Base-by-base conservation (phyloP, 1,140 invertebrate genomes). In the Hyposmocoma kahamanoa region DNA sequence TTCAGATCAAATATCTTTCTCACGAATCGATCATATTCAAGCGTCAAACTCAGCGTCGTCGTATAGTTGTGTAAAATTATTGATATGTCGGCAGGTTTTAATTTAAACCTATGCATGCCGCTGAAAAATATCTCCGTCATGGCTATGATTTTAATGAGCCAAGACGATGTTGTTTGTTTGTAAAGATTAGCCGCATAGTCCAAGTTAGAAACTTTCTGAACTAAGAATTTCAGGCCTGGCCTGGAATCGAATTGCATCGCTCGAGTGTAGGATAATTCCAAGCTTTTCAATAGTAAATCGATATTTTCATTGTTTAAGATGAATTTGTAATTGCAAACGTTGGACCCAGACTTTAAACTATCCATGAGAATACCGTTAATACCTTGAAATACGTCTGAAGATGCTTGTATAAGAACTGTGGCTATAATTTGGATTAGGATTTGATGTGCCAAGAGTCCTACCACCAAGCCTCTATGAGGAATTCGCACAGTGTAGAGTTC, bases 171-270 rank as follows among this genome's bases (percentile, higher is more conserved):
- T n/a, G 96, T 94, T 82, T 97, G 95, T 52, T 94, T 94, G 71
- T 97, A 98, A 13, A 97, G 81, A 87, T 98, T 98, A 0, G 96
- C 95, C 9, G 96, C 95, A 60, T 94, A 90, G 28, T 94, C 93
- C 46, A 96, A 89, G 63, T 94, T 93, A 0, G 93, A 94, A 0
- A 98, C 96, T 88, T 97, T 98, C 80, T 98, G 96, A 36, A 97
- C 91, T 3, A 98, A 88, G 75, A 98, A 97, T 76, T 98, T 98
- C 5, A 98, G 82, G 0, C 96, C 96, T 0, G 96, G 96, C 15
- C 96, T 89, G 5, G 90, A 88, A 74, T 98, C 96, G 77, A 98
- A 97, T 62, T 95, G 93, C 62, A 93, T 88, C 0, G 96, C 93
- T 24, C 94, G 88, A 15, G 89, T 89, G 68, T 95, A 95, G 1